These are phyloP conservation scores for Psittacula derbiana DNA, from an alignment of 2,797 vertebrate genomes.

Conservation along the genomic window DNA sequence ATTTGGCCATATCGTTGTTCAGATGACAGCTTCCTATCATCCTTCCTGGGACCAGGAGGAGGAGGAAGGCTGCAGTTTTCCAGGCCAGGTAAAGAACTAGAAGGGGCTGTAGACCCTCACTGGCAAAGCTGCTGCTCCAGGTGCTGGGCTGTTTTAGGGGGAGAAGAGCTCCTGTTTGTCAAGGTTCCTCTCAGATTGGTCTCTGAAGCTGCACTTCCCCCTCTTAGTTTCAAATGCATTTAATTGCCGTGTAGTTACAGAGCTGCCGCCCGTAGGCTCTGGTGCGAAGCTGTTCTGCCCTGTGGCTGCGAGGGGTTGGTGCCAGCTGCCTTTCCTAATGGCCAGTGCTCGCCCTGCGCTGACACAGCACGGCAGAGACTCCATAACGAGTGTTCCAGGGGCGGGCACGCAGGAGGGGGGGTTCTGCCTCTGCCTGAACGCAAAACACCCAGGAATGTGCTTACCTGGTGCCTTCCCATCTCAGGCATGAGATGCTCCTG, in stretches of 20 bases:
- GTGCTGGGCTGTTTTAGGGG: neutral
- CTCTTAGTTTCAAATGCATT: too few species aligned
- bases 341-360: neutral
- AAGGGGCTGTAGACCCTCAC: neutral
- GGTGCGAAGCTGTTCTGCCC: neutral
- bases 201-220: neutral
- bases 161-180: neutral
- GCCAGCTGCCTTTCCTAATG: neutral
- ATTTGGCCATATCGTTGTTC: accelerated
- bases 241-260: neutral
- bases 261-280: neutral
- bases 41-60: neutral
- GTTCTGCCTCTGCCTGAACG: neutral
- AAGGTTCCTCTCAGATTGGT: neutral
- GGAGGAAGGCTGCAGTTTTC: neutral
- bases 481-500: neutral
- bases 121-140: neutral
- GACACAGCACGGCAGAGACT: neutral
- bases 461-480: neutral
- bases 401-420: neutral
- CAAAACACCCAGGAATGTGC: neutral
- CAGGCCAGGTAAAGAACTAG: neutral
- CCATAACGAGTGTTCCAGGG: accelerated
- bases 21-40: too few species aligned
- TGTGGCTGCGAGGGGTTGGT: neutral